Percentiles rank a stretch among this genome's conserved stretches.
Evolutionary conservation across 35 echinoderm and acorn worm species (phyloP).

Genomic region (Amphiura filiformis): DNA sequence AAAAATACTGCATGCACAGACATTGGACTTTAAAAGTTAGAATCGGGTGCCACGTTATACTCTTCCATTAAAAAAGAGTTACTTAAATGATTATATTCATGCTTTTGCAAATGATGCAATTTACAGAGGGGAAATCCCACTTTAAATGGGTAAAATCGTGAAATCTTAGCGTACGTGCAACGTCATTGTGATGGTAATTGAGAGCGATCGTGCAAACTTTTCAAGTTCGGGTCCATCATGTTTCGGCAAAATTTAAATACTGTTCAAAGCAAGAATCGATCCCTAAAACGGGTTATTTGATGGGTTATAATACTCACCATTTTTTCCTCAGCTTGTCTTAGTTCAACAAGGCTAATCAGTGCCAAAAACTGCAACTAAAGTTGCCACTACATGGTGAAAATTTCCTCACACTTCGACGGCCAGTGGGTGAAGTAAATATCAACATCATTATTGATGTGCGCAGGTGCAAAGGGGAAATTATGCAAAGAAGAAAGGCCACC

Average conservation of each 20-base stretch:
- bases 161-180: neutral
- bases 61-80: neutral
- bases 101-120: too few relatives aligned
- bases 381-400: neutral
- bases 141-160: neutral
- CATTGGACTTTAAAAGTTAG: neutral
- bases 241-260: neutral
- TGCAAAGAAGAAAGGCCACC: neutral
- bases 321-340: neutral
- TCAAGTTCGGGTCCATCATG: neutral
- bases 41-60: neutral
- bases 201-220: neutral
- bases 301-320: neutral
- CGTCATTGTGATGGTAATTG: neutral
- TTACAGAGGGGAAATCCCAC: too few relatives aligned
- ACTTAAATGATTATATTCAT: neutral
- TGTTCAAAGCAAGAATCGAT: neutral
- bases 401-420: neutral
- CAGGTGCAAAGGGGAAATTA: neutral
- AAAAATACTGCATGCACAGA: too few relatives aligned
- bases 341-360: neutral
- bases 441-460: slow-evolving; percentile 11
- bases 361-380: neutral
- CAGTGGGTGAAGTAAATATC: slow-evolving; percentile 14
- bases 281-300: neutral